Percentiles rank a stretch among this genome's conserved stretches.
Conservation (phyloP, 2,113 vertebrate species). For the Machaerirhynchus nigripectus region DNA sequence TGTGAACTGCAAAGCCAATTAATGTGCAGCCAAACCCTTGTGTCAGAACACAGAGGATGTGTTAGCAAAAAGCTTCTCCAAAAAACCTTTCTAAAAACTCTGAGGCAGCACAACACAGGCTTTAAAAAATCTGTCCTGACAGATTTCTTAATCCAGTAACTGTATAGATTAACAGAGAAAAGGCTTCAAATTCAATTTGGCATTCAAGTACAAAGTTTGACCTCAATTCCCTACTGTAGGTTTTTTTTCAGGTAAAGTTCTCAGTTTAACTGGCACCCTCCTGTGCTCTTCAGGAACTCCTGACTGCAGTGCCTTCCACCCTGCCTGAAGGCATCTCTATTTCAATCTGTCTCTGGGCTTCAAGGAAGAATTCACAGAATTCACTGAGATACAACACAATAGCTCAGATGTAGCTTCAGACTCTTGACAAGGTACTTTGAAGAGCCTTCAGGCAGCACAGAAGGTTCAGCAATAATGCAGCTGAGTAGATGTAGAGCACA, state of each 20-base stretch:
- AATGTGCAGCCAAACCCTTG: background rate
- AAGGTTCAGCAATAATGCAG: background rate
- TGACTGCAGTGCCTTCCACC: background rate
- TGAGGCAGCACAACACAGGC: background rate
- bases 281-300: background rate
- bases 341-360: background rate
- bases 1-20: background rate
- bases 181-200: background rate
- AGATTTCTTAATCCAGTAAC: conserved; percentile 41
- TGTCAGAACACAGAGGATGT: background rate
- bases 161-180: background rate
- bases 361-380: background rate
- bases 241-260: background rate
- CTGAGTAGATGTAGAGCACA: background rate
- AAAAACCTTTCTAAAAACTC: background rate
- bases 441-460: background rate
- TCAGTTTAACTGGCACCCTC: background rate
- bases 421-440: conserved; percentile 12
- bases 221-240: background rate
- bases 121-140: background rate
- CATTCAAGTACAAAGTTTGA: background rate
- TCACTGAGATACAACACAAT: background rate
- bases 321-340: background rate
- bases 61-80: background rate
- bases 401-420: background rate